These are phyloP conservation scores for Callionymus lyra DNA, from an alignment of 2,113 vertebrate genomes.

Conservation along the genomic window DNA sequence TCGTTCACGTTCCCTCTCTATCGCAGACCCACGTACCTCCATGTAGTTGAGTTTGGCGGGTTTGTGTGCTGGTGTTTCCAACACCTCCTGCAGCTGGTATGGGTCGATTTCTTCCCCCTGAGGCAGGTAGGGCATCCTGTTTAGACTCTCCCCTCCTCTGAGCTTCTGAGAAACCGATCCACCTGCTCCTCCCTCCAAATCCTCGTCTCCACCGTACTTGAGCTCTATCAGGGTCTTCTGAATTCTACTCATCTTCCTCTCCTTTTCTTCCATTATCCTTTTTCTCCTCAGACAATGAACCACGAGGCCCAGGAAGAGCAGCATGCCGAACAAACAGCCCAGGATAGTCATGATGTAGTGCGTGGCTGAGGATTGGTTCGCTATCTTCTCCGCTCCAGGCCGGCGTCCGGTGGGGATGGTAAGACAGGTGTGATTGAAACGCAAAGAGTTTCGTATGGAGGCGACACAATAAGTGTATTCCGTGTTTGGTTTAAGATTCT, in stretches of 20 bases:
- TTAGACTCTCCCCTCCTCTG: conserved; percentile 67
- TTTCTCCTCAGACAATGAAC: conserved; percentile 84
- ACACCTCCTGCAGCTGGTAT: conserved; percentile 82
- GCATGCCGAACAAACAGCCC: conserved; percentile 92
- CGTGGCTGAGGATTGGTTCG: conserved; percentile 81
- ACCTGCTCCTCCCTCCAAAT: conserved; percentile 75
- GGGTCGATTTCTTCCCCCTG: conserved; percentile 75
- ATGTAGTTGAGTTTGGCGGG: conserved; percentile 87
- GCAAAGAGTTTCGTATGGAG: conserved; percentile 82
- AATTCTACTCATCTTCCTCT: conserved; percentile 75
- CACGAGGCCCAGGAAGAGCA: conserved; percentile 82
- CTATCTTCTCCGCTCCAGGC: conserved; percentile 44
- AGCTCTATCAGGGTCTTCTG: conserved; percentile 91
- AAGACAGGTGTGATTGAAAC: conserved; percentile 93
- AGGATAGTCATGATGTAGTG: conserved; percentile 95
- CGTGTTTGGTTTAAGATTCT: conserved; percentile 80
- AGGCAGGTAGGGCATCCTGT: conserved; percentile 84
- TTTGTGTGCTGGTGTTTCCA: conserved; percentile 76
- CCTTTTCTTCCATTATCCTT: conserved; percentile 77
- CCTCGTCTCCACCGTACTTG: conserved; percentile 80
- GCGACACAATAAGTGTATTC: conserved; percentile 95
- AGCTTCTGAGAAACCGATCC: conserved; percentile 76
- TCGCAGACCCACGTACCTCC: conserved; percentile 82
- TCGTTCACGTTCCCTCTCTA: conserved; percentile 44
- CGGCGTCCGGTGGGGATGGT: conserved; percentile 77